These are phyloP conservation scores for Lysiphlebus fabarum DNA, from an alignment of 1,140 invertebrate genomes.

Conservation along the genomic window DNA sequence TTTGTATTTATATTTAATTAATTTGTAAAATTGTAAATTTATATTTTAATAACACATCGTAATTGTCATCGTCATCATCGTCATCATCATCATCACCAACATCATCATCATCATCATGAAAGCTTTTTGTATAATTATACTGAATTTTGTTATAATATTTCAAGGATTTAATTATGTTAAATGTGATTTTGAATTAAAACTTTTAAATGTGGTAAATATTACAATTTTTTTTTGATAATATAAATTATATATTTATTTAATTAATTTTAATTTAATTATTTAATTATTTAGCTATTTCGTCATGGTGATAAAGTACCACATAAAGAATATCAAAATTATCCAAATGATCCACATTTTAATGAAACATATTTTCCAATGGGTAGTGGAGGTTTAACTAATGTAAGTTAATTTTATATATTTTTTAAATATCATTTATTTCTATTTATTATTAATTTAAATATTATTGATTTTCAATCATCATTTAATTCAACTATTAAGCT, in stretches of 20 bases:
- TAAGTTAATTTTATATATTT: no score
- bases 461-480: no score
- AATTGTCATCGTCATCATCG: no score
- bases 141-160: neutral
- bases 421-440: no score
- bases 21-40: no score
- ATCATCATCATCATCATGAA: no score
- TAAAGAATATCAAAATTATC: constrained; percentile 51
- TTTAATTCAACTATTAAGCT: no score
- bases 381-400: constrained; percentile 52
- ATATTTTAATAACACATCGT: no score
- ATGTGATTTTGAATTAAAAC: constrained; percentile 36
- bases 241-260: constrained; percentile 17
- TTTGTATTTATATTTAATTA: no score
- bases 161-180: constrained; percentile 10
- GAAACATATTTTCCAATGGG: constrained; percentile 49
- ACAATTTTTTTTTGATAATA: constrained; percentile 1
- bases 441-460: no score
- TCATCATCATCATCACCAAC: no score
- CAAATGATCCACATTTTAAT: constrained; percentile 49
- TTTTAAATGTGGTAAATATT: constrained; percentile 45
- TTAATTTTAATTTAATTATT: neutral
- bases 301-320: constrained; percentile 53
- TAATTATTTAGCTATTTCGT: constrained; percentile 47
- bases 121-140: no score